These are phyloP conservation scores for Brachionus calyciflorus DNA, from an alignment of 1,140 invertebrate genomes.

Conservation along the genomic window DNA sequence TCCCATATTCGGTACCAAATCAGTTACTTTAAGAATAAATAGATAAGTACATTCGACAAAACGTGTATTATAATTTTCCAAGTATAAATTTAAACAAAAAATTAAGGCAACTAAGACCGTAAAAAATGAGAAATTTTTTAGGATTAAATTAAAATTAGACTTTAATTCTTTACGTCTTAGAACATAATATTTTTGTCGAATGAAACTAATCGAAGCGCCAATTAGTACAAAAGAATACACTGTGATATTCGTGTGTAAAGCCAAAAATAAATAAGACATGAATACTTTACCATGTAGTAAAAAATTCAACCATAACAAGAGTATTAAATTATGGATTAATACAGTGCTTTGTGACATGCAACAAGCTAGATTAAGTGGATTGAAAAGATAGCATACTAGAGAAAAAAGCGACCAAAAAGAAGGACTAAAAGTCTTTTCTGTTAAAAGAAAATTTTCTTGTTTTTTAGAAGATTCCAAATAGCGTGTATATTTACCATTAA, in stretches of 20 bases:
- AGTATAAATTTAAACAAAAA: constrained; percentile 57
- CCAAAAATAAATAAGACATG: constrained; percentile 68
- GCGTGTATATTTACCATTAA: not conserved
- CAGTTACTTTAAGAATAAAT: constrained; percentile 70
- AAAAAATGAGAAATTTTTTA: constrained; percentile 67
- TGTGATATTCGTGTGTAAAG: constrained; percentile 74
- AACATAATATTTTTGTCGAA: constrained; percentile 48
- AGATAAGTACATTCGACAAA: constrained; percentile 40
- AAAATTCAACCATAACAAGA: constrained; percentile 49
- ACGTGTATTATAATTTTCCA: constrained; percentile 12
- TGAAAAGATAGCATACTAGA: constrained; percentile 76
- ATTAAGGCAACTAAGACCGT: not conserved
- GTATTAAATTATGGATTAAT: constrained; percentile 73
- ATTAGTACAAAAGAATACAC: constrained; percentile 81
- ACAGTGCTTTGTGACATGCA: constrained; percentile 87
- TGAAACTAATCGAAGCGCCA: constrained; percentile 70
- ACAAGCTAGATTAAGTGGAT: constrained; percentile 83
- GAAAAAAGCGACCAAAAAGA: constrained; percentile 54
- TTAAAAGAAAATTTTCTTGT: constrained; percentile 1
- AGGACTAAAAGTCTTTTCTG: not conserved
- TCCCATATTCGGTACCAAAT: constrained; percentile 92
- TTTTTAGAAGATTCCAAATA: not conserved
- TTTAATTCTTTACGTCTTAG: constrained; percentile 48
- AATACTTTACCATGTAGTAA: constrained; percentile 59
- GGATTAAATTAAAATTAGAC: constrained; percentile 67